Conservation (phyloP, 2,888 invertebrate genomes). For the Saturnia pavonia region DNA sequence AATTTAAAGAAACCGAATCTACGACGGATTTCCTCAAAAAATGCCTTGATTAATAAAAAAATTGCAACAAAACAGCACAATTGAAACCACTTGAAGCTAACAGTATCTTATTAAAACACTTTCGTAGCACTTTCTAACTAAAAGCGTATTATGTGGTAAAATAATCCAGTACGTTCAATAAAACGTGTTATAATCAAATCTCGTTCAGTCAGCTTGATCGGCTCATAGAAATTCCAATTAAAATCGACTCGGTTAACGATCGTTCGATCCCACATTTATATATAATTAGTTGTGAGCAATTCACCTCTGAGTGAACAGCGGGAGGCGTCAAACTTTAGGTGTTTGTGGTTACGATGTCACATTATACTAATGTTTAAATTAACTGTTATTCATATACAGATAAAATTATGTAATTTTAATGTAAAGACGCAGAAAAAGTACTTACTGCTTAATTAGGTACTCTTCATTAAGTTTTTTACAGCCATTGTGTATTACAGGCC, state of each 20-base stretch:
- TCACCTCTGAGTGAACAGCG: constrained; percentile 22
- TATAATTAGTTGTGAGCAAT: constrained; percentile 39
- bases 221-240: constrained; percentile 45
- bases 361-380: not conserved
- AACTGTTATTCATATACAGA: not conserved
- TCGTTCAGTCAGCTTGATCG: constrained; percentile 26
- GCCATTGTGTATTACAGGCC: not conserved
- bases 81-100: not conserved
- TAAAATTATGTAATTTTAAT: not conserved
- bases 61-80: not conserved
- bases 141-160: constrained; percentile 14
- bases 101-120: not conserved
- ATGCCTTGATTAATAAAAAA: no score
- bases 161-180: constrained; percentile 18
- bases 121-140: constrained; percentile 11
- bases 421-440: not conserved
- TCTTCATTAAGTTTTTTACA: not conserved
- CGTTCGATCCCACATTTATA: constrained; percentile 30
- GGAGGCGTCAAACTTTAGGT: constrained; percentile 14
- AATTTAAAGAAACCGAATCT: no score
- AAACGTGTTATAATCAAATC: constrained; percentile 16
- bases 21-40: no score
- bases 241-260: constrained; percentile 31
- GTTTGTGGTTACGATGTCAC: constrained; percentile 7
- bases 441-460: not conserved